Base-by-base conservation (phyloP, 2,113 vertebrate species). In the Brachyhypopomus gauderio region DNA sequence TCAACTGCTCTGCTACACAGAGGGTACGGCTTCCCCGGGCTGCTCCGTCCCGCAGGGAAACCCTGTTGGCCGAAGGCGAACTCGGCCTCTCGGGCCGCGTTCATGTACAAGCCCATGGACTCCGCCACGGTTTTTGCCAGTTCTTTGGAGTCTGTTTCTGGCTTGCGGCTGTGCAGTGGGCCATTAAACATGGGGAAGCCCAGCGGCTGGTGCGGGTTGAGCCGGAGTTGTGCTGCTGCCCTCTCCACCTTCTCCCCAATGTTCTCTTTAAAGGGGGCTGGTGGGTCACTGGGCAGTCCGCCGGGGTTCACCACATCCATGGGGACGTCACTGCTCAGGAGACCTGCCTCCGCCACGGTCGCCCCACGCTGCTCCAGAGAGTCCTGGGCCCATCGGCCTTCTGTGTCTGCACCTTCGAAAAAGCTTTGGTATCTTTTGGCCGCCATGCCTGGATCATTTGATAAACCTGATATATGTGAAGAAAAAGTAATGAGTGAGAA, bases 51-150 rank as follows among this genome's bases (percentile, higher is more conserved):
- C 83, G 82, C 92, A 45, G 92, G 45, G 52, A 91, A 34, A 45
- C 90, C 91, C 84, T 98, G 97, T 88, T 95, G 96, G 75, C 94
- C 93, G 0, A 95, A 97, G 81, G 93, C 85, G 77, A 95, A 98
- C 85, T 99, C 98, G 0, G 95, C 94, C 11, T 98, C 96, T 86
- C 97, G 93, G 83, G 95, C 93, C 0, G 96, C 97, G 86, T 99
- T 96, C 98, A 99, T 99, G 83, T 99, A 99, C 20, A 99, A 92
- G 82, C 96, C 98, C 98, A 99, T 99, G 76, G 98, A 99, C 89
- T 99, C 98, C 0, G 97, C 98, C 81, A 99, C 98, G 0, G 97
- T 94, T 56, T 96, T 96, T 23, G 98, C 97, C 82, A 99, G 97
- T 89, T 98, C 98, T 90, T 98, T 98, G 0, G 98, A 96, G 88